Evolutionary conservation across 2,113 vertebrate species (phyloP), one percentile per base, ranked within the genome.

Genomic region (Tragelaphus imberbis): DNA sequence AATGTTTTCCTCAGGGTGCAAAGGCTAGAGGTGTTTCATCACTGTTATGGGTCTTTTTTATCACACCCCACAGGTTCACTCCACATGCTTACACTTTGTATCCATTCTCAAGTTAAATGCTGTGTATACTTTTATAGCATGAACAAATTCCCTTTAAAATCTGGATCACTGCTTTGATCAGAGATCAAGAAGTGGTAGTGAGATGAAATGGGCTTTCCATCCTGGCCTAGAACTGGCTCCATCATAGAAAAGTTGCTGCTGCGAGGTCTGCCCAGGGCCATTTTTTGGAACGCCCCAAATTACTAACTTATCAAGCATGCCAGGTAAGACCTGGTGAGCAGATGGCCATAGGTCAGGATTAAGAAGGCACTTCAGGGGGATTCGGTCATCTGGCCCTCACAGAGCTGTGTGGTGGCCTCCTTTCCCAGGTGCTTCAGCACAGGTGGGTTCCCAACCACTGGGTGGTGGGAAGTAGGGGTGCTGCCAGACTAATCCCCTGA

Each of bases 61-160:
- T 77, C 77, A 61, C 12, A 23, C 56, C 89, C 25, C 63, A 59
- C 68, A 81, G 88, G 79, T 63, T 0, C 90, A 16, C 96, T 55
- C 65, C 28, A n/a, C 61, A 77, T 49, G 53, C 14, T 61, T 44
- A 33, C 23, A 19, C 95, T 98, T 96, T 84, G 91, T 30, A 25
- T 21, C 47, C 91, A 89, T 88, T 56, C 55, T 91, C 92, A 23
- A 51, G 91, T 87, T 87, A 97, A 97, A 92, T 25, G 65, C 86
- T n/a, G 53, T 53, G 56, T 55, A 12, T 95, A 56, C 82, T 91
- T 97, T 94, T 81, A 95, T 5, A 87, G 92, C 25, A 12, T 3
- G 40, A 87, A 68, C 56, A 77, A 71, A 87, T 93, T 91, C 88
- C 84, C 81, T 55, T 55, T 91, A 58, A 96, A 95, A 84, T 40